These are phyloP conservation scores for Malurus splendens DNA, from an alignment of 2,797 vertebrate genomes.

Conservation along the genomic window DNA sequence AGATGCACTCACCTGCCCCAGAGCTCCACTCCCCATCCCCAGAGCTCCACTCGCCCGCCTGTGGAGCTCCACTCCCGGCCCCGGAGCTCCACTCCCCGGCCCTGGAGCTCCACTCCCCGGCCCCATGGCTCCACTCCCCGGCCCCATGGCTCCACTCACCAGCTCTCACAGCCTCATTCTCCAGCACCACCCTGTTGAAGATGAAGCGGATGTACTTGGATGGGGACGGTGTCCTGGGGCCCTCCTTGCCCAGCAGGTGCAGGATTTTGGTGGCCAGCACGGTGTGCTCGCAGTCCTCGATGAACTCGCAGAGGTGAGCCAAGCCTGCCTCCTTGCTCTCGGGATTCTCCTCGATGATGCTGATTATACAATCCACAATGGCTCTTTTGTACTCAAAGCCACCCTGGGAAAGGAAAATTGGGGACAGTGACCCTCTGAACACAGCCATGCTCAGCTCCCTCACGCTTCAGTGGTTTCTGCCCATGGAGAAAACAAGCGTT, in stretches of 20 bases:
- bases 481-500: not conserved
- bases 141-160: constrained; percentile 69
- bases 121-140: too few relatives aligned
- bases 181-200: constrained; percentile 95
- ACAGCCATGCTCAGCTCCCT: rapidly evolving
- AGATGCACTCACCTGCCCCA: too few relatives aligned
- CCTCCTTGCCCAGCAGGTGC: constrained; percentile 93
- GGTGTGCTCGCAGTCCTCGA: constrained; percentile 96
- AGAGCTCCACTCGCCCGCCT: too few relatives aligned
- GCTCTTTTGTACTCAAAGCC: constrained; percentile 98
- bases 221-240: constrained; percentile 86
- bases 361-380: constrained; percentile 96
- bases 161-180: constrained; percentile 93
- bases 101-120: not conserved
- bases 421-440: not conserved
- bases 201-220: constrained; percentile 99
- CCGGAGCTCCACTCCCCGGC: not conserved
- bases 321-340: constrained; percentile 95
- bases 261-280: constrained; percentile 96
- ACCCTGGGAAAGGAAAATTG: constrained; percentile 71
- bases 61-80: too few relatives aligned
- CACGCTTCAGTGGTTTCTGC: not conserved
- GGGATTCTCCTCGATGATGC: constrained; percentile 95
- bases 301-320: constrained; percentile 97
- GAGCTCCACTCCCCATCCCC: too few relatives aligned